Evolutionary conservation across 2,888 invertebrate species (phyloP).

Genomic region (Acanthosepion lycidas): DNA sequence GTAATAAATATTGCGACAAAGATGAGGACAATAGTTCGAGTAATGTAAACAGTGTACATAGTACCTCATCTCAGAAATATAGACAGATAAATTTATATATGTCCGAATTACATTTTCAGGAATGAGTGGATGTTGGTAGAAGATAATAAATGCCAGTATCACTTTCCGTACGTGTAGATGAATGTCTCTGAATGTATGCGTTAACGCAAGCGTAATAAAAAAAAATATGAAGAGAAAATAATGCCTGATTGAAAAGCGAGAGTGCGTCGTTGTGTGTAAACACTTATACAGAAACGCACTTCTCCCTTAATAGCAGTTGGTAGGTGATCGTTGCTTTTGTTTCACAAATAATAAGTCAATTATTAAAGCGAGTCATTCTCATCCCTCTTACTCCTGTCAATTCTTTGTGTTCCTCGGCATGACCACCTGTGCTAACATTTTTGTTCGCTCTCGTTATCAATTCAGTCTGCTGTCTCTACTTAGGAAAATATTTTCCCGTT

Average conservation of each 20-base stretch:
- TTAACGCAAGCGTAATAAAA: background rate
- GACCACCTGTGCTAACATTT: background rate
- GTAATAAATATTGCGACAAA: too few relatives aligned
- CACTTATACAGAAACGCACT: background rate
- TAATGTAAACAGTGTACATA: too few relatives aligned
- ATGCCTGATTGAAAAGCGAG: background rate
- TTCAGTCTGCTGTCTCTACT: background rate
- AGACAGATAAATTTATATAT: too few relatives aligned
- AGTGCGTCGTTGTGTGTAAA: background rate
- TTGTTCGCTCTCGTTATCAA: background rate
- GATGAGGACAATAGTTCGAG: too few relatives aligned
- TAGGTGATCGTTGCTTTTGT: background rate
- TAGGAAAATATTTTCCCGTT: background rate
- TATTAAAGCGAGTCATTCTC: background rate
- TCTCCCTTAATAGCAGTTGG: background rate
- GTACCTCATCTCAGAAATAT: too few relatives aligned
- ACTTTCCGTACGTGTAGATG: background rate
- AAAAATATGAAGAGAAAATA: background rate
- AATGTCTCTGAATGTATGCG: background rate
- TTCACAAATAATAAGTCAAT: background rate
- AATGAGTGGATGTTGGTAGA: too few relatives aligned
- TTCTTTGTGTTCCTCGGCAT: background rate
- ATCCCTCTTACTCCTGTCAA: background rate
- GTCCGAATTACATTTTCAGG: too few relatives aligned
- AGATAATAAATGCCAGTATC: too few relatives aligned